A percentile compares a stretch with the other conserved stretches of the same genome.
Conservation (phyloP, 2,113 vertebrate species). For the Mola mola region DNA sequence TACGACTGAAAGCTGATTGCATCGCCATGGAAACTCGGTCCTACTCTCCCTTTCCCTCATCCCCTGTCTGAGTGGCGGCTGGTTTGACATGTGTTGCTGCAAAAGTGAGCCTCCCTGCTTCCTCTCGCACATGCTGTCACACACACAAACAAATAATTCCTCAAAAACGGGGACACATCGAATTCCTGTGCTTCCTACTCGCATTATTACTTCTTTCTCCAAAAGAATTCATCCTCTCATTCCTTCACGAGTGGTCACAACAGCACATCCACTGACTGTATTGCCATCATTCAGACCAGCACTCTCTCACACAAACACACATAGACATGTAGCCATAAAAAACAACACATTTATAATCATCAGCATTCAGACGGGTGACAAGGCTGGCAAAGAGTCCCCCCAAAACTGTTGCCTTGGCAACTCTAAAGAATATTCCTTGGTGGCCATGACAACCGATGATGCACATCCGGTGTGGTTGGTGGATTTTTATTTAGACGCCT, state of each 20-base stretch:
- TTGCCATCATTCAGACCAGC: slow-evolving; percentile 22
- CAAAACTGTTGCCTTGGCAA: slow-evolving; percentile 83
- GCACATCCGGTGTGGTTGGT: slow-evolving; percentile 75
- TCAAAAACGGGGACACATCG: too few species aligned
- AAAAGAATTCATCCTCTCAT: too few species aligned
- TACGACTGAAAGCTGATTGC: slow-evolving; percentile 69
- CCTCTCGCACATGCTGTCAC: not conserved
- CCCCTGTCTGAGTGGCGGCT: slow-evolving; percentile 57
- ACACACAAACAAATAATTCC: not conserved
- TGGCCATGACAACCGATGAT: slow-evolving; percentile 83
- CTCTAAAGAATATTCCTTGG: slow-evolving; percentile 74
- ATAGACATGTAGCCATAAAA: slow-evolving; percentile 2
- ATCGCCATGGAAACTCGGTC: slow-evolving; percentile 78
- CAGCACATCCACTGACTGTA: slow-evolving; percentile 14
- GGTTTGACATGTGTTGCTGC: slow-evolving; percentile 57
- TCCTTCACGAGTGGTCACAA: too few species aligned
- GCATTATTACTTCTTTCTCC: too few species aligned
- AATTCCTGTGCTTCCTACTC: too few species aligned
- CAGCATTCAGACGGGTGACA: slow-evolving; percentile 57
- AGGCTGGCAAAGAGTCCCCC: slow-evolving; percentile 73
- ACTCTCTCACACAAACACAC: not conserved
- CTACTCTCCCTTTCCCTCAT: slow-evolving; percentile 49
- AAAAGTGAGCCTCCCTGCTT: not conserved
- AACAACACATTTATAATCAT: slow-evolving; percentile 45
- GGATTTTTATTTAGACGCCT: slow-evolving; percentile 77